Conservation (phyloP, 2,797 vertebrate genomes). For the Gallinago solitaria region DNA sequence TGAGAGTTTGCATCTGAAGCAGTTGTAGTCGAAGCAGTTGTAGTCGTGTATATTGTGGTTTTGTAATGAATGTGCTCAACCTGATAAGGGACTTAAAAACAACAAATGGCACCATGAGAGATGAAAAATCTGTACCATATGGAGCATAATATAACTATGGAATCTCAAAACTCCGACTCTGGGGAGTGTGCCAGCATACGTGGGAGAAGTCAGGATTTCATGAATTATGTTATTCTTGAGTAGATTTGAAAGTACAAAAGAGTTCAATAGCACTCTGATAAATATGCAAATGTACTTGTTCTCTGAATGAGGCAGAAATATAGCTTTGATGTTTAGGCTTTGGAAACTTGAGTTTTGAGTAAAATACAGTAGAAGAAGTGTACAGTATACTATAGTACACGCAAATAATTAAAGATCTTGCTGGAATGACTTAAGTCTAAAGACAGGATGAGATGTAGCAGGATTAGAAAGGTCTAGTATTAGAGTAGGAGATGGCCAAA, state of each 20-base stretch:
- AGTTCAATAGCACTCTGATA: constrained; percentile 18
- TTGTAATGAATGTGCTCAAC: constrained; percentile 40
- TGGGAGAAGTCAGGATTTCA: constrained; percentile 63
- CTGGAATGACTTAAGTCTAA: background rate
- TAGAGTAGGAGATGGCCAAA: background rate
- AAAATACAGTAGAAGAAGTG: background rate
- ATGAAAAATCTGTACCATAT: constrained; percentile 64
- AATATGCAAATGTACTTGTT: constrained; percentile 28
- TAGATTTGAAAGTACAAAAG: constrained; percentile 48
- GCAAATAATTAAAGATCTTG: background rate
- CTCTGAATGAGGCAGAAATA: constrained; percentile 18
- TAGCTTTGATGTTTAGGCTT: constrained; percentile 5
- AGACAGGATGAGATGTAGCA: background rate
- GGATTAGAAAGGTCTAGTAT: background rate
- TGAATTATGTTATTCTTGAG: constrained; percentile 56
- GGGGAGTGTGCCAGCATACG: constrained; percentile 13
- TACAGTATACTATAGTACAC: background rate
- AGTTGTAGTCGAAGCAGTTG: background rate
- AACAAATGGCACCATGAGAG: constrained; percentile 62
- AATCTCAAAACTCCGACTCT: constrained; percentile 56
- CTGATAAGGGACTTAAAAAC: constrained; percentile 49
- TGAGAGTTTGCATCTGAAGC: background rate
- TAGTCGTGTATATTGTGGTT: background rate
- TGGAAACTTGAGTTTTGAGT: constrained; percentile 4
- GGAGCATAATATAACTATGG: constrained; percentile 53